These are phyloP conservation scores for Coccyzus lansbergi DNA, from an alignment of 2,797 vertebrate genomes.

Conservation along the genomic window DNA sequence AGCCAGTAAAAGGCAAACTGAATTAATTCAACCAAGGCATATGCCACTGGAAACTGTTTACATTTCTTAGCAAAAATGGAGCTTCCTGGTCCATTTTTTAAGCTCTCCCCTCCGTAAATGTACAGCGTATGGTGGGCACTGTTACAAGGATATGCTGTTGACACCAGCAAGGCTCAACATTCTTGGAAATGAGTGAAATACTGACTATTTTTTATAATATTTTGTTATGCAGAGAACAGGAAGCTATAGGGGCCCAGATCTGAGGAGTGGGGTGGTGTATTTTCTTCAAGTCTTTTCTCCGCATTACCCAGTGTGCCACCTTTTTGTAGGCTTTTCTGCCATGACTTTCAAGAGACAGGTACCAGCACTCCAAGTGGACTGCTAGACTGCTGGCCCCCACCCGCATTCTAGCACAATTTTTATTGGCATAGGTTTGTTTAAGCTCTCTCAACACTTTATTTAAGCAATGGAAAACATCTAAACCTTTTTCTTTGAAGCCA, in stretches of 20 bases:
- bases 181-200: background rate
- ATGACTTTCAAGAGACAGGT: background rate
- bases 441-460: background rate
- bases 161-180: background rate
- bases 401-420: background rate
- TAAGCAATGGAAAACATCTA: background rate
- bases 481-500: background rate
- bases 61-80: conserved; percentile 67
- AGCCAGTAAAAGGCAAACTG: conserved; percentile 84
- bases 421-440: background rate
- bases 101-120: background rate
- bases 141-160: conserved; percentile 6
- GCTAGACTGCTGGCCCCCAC: background rate
- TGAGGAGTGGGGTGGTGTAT: background rate
- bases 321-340: conserved; percentile 8
- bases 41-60: conserved; percentile 84
- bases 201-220: background rate
- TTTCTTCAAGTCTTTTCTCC: conserved; percentile 2
- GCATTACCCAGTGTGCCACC: background rate
- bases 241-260: background rate
- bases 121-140: background rate
- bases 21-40: conserved; percentile 83
- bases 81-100: conserved; percentile 53
- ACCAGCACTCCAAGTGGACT: background rate
- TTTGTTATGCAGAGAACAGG: background rate